Base-by-base conservation (phyloP, 2,888 invertebrate species). In the Epinotia brunnichana region DNA sequence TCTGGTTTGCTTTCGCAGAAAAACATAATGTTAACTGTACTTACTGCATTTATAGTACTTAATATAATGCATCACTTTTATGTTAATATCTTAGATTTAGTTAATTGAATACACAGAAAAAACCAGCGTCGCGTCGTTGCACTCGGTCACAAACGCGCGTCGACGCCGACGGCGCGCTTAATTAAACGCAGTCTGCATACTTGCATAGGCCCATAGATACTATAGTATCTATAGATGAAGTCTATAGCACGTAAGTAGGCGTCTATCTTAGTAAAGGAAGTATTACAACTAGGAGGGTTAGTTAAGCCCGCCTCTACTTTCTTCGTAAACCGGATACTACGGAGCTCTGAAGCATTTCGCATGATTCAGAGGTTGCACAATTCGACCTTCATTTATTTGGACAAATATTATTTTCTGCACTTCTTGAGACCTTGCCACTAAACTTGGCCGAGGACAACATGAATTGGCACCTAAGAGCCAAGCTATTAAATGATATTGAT, bases 221-320 rank as follows among this genome's bases (percentile, higher is more conserved):
- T 24, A 29, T 7, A 29, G 4, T 29, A 29, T 29, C 5, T 35
- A 35, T 35, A 35, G 35, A 35, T 15, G 13, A 24, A 24, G 21
- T 19, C 56, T 2, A 24, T 56, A 5, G 15, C 15, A 5, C 56
- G 56, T 15, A 56, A 56, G 24, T 56, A 56, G 15, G 56, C n/a
- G n/a, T n/a, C n/a, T 15, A 13, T 15, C 15, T 3, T 9, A 9
- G 19, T 53, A n/a, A n/a, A n/a, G n/a, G 21, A 21, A 54, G 54
- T 54, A 54, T 21, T 21, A 24, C 56, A 56, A 56, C 13, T 24
- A 3, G 15, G 7, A 15, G 24, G 15, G 56, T 24, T 15, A 29
- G 15, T 57, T 57, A 57, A 57, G n/a, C n/a, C 57, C 15, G 56
- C 56, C n/a, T 57, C n/a, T 9, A 57, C 57, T 57, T 57, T 57